A percentile compares a stretch with the other conserved stretches of the same genome.
Evolutionary conservation across 2,888 invertebrate genomes (phyloP).

Genomic region (Caenorhabditis japonica): DNA sequence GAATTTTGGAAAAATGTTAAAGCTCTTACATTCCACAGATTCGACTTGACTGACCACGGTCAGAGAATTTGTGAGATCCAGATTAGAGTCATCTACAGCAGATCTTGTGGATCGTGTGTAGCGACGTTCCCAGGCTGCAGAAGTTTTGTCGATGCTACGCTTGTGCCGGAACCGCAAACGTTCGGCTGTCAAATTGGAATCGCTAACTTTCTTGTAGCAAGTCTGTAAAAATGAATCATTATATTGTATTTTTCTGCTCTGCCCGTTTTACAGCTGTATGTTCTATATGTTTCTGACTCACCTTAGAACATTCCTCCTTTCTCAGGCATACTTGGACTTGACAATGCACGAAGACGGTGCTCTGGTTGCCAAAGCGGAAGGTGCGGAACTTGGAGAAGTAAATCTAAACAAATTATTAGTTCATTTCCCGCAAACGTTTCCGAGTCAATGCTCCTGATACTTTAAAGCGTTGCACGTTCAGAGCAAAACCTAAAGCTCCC

Average conservation of each 20-base stretch:
- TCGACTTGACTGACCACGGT: conserved; percentile 50
- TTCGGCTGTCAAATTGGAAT: conserved; percentile 64
- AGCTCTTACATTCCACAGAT: conserved; percentile 31
- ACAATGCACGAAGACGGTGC: conserved; percentile 73
- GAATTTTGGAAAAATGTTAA: background rate
- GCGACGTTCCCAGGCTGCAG: background rate
- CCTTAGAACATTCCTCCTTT: conserved; percentile 66
- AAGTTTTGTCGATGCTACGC: conserved; percentile 26
- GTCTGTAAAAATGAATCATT: conserved; percentile 44
- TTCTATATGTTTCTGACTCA: conserved; percentile 24
- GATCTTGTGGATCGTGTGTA: conserved; percentile 15
- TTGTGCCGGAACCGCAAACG: conserved; percentile 64
- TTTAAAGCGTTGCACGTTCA: background rate
- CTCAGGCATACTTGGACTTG: conserved; percentile 71
- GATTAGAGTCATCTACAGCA: conserved; percentile 7
- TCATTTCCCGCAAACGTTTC: conserved; percentile 1
- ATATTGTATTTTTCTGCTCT: background rate
- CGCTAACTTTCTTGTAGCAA: conserved; percentile 64
- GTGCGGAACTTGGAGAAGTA: conserved; percentile 73
- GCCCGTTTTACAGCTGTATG: background rate
- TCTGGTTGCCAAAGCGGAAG: conserved; percentile 71
- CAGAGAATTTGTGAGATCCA: conserved; percentile 37
- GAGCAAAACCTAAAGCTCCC: background rate
- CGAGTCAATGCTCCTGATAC: no score
- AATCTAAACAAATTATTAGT: conserved; percentile 44